phyloP scores from a whole-genome alignment of 2,888 invertebrate genomes.

The Pegoplata infirma region DNA sequence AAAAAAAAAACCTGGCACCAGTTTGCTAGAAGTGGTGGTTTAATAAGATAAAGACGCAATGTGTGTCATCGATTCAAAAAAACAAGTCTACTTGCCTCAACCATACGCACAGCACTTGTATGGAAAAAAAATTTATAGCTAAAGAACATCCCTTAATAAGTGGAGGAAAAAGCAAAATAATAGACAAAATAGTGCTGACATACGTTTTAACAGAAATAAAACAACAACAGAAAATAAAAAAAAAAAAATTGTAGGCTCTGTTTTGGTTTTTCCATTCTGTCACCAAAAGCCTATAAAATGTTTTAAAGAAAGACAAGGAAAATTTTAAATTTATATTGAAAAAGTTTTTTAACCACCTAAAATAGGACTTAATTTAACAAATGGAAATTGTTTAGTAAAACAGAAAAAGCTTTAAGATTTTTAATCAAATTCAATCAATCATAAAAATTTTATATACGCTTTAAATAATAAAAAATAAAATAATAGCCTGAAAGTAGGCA shows the following conservation, averaged over 20 bases:
- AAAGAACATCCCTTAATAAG: conserved; percentile 54
- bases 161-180: conserved; percentile 20
- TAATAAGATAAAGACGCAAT: conserved; percentile 56
- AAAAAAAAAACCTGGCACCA: conserved; percentile 30
- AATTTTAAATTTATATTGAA: conserved; percentile 39
- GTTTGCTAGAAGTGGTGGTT: conserved; percentile 57
- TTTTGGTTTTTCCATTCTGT: conserved; percentile 48
- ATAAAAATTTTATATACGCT: neutral
- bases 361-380: conserved; percentile 42
- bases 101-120: neutral
- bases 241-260: conserved; percentile 46
- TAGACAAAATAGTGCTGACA: conserved; percentile 44
- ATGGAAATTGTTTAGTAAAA: no score
- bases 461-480: no score
- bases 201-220: no score
- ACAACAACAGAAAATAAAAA: no score
- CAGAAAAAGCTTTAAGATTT: no score
- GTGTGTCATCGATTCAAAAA: conserved; percentile 56
- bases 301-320: neutral
- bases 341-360: conserved; percentile 43
- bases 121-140: no score
- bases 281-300: conserved; percentile 2
- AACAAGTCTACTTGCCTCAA: neutral
- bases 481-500: neutral
- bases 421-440: neutral